These are phyloP conservation scores for Phaonia tiefii DNA, from an alignment of 2,888 invertebrate species.

Conservation along the genomic window DNA sequence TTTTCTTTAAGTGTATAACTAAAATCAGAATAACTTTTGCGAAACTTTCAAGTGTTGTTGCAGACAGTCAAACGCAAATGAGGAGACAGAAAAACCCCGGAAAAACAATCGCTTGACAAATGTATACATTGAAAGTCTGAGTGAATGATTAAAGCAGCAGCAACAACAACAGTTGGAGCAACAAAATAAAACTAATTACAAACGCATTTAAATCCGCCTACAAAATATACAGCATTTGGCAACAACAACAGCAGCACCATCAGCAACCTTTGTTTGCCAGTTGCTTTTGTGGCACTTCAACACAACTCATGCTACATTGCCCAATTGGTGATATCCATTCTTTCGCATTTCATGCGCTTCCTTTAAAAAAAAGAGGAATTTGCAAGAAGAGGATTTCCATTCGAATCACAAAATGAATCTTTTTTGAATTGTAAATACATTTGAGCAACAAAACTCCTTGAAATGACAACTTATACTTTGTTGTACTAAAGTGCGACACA, in stretches of 20 bases:
- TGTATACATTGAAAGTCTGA: conserved; percentile 48
- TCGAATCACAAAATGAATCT: conserved; percentile 19
- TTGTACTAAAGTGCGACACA: conserved; percentile 39
- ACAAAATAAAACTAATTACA: conserved; percentile 70
- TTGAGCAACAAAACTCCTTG: conserved; percentile 62
- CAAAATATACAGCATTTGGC: conserved; percentile 42
- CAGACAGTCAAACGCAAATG: conserved; percentile 51
- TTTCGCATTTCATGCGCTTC: neutral
- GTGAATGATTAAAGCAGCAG: conserved; percentile 34
- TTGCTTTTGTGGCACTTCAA: neutral
- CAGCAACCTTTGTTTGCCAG: neutral
- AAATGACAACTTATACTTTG: conserved; percentile 62
- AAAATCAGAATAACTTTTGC: conserved; percentile 19
- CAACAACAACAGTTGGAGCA: conserved; percentile 38
- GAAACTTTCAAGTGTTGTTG: conserved; percentile 36
- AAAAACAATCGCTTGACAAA: conserved; percentile 13
- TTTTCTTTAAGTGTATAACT: conserved; percentile 20
- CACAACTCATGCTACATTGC: conserved; percentile 12
- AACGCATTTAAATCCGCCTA: conserved; percentile 68
- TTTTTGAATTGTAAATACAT: conserved; percentile 62
- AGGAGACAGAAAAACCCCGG: conserved; percentile 4
- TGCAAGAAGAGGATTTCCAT: conserved; percentile 18
- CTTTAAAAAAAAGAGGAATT: too few species aligned
- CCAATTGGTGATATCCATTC: conserved; percentile 34
- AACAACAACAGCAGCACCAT: conserved; percentile 10